A percentile compares a stretch with the other conserved stretches of the same genome.
Conservation (phyloP, 2,797 vertebrate genomes). For the Apodemus agrarius region DNA sequence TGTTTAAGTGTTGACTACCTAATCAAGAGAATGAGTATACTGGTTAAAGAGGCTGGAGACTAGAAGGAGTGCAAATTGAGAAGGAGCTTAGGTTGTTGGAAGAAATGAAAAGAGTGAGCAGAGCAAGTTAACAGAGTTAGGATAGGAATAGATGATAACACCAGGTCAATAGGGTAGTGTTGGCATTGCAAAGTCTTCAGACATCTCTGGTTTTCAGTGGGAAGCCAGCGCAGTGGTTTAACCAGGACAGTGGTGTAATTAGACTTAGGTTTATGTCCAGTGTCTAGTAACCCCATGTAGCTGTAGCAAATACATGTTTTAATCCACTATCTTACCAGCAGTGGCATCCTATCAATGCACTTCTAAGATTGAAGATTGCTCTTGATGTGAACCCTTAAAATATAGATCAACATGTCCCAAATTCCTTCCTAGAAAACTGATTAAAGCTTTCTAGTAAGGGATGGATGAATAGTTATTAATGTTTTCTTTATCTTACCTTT, state of each 20-base stretch:
- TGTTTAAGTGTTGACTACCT: not conserved
- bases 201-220: not conserved
- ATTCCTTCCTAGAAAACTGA: conserved; percentile 47
- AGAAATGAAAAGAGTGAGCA: not conserved
- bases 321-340: not conserved
- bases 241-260: not conserved
- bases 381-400: conserved; percentile 52
- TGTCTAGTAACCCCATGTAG: not conserved
- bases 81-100: not conserved
- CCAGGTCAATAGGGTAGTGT: not conserved
- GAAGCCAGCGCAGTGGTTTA: conserved; percentile 34
- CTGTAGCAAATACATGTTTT: conserved; percentile 19
- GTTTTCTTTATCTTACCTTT: conserved; percentile 59
- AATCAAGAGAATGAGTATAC: not conserved
- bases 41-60: not conserved
- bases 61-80: not conserved
- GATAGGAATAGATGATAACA: not conserved
- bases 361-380: conserved; percentile 32
- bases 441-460: not conserved
- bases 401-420: not conserved
- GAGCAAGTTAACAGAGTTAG: not conserved
- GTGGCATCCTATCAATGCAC: not conserved
- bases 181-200: not conserved
- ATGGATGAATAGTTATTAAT: conserved; percentile 38
- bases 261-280: conserved; percentile 7